A percentile compares a stretch with the other conserved stretches of the same genome.
phyloP scores from a whole-genome alignment of 2,888 invertebrate genomes.

The Macrostomum cliftonense region DNA sequence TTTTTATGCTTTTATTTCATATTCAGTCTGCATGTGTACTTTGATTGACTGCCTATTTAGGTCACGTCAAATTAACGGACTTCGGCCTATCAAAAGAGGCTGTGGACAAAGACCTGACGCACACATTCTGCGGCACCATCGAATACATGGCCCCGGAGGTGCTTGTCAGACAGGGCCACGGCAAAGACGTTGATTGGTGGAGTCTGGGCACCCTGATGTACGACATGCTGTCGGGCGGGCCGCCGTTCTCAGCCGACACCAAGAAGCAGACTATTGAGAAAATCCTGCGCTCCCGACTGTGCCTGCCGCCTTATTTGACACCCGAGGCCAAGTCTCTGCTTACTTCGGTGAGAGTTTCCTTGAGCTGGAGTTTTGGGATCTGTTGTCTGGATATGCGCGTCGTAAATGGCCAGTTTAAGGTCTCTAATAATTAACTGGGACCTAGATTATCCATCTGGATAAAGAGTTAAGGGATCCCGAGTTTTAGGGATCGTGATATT shows the following conservation, averaged over 20 bases:
- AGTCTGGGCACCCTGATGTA: constrained; percentile 91
- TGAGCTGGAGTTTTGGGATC: too few relatives aligned
- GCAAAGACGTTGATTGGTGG: constrained; percentile 99
- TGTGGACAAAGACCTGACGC: constrained; percentile 58
- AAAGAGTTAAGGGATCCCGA: too few relatives aligned
- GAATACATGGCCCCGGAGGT: constrained; percentile 99
- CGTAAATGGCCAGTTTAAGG: too few relatives aligned
- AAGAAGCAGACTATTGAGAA: constrained; percentile 95
- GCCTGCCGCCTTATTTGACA: constrained; percentile 80
- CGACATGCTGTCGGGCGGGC: constrained; percentile 93
- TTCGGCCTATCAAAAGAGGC: constrained; percentile 98
- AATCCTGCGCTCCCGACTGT: constrained; percentile 81
- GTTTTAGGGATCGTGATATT: too few relatives aligned
- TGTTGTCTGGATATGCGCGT: too few relatives aligned
- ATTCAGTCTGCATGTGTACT: too few relatives aligned
- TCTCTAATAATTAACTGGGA: too few relatives aligned
- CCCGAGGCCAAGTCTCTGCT: constrained; percentile 55
- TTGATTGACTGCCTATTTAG: constrained; percentile 33
- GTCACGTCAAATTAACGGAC: constrained; percentile 94
- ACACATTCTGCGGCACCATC: constrained; percentile 96
- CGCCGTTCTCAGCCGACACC: constrained; percentile 89
- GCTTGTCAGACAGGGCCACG: constrained; percentile 82
- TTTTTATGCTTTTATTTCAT: too few relatives aligned
- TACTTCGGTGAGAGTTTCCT: too few relatives aligned
- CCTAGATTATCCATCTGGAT: too few relatives aligned